A percentile compares a stretch with the other conserved stretches of the same genome.
Evolutionary conservation across 2,888 invertebrate genomes (phyloP).

Genomic region (Chrysodeixis includens): DNA sequence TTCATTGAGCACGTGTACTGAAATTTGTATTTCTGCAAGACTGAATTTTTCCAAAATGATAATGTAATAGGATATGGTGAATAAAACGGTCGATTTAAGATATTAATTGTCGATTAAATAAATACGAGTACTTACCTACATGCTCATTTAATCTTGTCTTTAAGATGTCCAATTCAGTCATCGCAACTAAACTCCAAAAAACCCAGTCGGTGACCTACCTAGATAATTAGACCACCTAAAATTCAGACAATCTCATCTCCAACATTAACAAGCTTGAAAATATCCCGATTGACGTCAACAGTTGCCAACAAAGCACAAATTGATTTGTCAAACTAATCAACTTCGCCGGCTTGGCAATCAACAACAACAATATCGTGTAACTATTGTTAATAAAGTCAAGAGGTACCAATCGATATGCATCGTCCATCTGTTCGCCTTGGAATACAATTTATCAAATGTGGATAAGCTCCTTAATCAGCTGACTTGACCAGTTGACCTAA

Average conservation of each 20-base stretch:
- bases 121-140: no score
- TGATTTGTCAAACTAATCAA: slow-evolving; percentile 29
- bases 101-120: no score
- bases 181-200: neutral
- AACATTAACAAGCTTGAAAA: neutral
- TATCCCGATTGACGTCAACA: slow-evolving; percentile 12
- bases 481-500: slow-evolving; percentile 40
- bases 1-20: no score
- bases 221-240: neutral
- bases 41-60: no score
- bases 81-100: no score
- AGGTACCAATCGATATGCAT: slow-evolving; percentile 29
- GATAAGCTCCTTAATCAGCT: slow-evolving; percentile 61
- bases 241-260: neutral
- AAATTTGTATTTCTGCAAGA: no score
- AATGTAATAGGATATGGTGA: no score
- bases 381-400: slow-evolving; percentile 14
- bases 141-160: no score
- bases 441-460: slow-evolving; percentile 51
- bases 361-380: slow-evolving; percentile 28
- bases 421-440: slow-evolving; percentile 51
- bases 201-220: neutral
- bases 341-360: slow-evolving; percentile 21
- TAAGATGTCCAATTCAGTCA: neutral
- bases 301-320: slow-evolving; percentile 27